Conservation (phyloP, 2,113 vertebrate genomes). For the Psophia crepitans region DNA sequence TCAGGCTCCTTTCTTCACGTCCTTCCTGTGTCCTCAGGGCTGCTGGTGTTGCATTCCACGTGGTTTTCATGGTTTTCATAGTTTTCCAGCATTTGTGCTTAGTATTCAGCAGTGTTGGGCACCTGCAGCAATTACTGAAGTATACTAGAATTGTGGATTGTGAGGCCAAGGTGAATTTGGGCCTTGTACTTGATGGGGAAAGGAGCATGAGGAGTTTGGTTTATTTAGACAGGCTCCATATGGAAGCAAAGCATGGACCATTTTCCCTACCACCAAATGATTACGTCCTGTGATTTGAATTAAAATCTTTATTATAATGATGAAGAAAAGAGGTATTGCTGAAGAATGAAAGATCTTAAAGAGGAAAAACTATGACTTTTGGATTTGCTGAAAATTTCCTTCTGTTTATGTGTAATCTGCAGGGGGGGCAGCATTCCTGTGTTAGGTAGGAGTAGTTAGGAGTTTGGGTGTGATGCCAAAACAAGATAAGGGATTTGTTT, state of each 20-base stretch:
- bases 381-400: neutral
- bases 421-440: neutral
- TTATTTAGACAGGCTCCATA: neutral
- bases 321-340: neutral
- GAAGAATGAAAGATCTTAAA: neutral
- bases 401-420: neutral
- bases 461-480: neutral
- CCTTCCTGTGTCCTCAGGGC: neutral
- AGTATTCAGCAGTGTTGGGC: neutral
- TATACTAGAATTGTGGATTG: rapidly evolving
- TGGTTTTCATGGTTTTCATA: neutral
- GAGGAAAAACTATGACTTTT: neutral
- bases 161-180: neutral
- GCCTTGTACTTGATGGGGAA: neutral
- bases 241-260: neutral
- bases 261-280: neutral
- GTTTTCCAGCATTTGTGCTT: neutral
- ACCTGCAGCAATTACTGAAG: neutral
- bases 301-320: neutral
- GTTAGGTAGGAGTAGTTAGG: neutral
- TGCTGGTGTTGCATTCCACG: neutral
- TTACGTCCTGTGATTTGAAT: neutral
- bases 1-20: neutral
- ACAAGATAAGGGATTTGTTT: neutral
- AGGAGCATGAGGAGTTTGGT: neutral